phyloP scores from a whole-genome alignment of 2,888 invertebrate species.

The Apantesis nais region DNA sequence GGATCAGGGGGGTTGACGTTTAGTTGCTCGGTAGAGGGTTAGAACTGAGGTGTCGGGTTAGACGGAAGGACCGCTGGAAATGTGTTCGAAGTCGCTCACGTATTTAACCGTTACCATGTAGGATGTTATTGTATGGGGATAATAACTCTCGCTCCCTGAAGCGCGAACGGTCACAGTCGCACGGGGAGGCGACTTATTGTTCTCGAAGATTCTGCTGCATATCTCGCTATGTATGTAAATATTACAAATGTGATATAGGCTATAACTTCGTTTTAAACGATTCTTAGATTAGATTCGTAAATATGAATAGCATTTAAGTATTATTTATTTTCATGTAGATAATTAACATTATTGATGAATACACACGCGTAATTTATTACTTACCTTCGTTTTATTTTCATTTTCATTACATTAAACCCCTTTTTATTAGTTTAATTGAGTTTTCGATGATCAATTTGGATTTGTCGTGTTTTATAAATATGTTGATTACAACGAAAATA shows the following conservation, averaged over 20 bases:
- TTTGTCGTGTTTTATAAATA: conserved; percentile 43
- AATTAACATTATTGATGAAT: conserved; percentile 68
- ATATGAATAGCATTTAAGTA: conserved; percentile 48
- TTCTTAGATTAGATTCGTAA: conserved; percentile 32
- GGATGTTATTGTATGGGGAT: conserved; percentile 61
- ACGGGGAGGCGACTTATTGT: conserved; percentile 81
- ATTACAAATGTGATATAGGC: conserved; percentile 43
- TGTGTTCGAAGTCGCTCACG: conserved; percentile 45
- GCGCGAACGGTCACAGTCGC: conserved; percentile 39
- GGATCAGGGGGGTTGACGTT: conserved; percentile 77
- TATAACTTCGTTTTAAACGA: conserved; percentile 38
- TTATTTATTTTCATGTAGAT: conserved; percentile 64
- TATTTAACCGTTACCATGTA: conserved; percentile 54
- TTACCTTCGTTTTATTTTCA: conserved; percentile 64
- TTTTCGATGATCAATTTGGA: conserved; percentile 41
- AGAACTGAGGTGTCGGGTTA: conserved; percentile 68
- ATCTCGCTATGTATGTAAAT: conserved; percentile 36
- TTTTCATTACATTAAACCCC: conserved; percentile 37
- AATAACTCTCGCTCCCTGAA: conserved; percentile 78
- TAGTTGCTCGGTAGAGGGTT: conserved; percentile 58
- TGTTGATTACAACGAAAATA: conserved; percentile 36
- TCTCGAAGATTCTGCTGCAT: conserved; percentile 55
- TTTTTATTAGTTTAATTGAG: conserved; percentile 47
- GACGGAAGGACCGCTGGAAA: conserved; percentile 61
- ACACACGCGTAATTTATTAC: conserved; percentile 71